Base-by-base conservation (phyloP, 2,113 vertebrate species). In the Reinhardtius hippoglossoides region DNA sequence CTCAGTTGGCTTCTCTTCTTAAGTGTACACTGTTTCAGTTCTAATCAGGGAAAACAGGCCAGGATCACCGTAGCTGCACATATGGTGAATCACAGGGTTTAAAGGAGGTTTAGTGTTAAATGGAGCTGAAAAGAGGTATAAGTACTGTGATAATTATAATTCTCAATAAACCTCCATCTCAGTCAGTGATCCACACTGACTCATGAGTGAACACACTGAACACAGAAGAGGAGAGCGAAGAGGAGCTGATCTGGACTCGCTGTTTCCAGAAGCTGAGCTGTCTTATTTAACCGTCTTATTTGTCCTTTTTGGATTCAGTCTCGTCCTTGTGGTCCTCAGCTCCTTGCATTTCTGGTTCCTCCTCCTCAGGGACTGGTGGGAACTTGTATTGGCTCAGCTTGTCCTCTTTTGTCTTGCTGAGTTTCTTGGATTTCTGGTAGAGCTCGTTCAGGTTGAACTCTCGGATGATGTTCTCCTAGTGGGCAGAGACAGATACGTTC, bases 401-500 rank as follows among this genome's bases (percentile, higher is more conserved):
- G 59, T 94, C 94, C 35, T 85, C 92, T 84, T 89, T 93, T 58
- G 61, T 81, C 88, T 95, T 97, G 0, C 55, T 69, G 12, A 95
- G 89, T 83, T 98, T 98, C 94, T 96, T 98, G 71, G 95, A 95
- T 62, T 94, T 95, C 71, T 97, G 97, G 87, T 97, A 98, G 3
- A 99, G 90, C 75, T 98, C 97, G 0, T 98, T 99, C 74, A 99
- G 88, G 86, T 94, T 98, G 92, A 98, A 99, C 92, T 99, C 97
- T 10, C 97, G 92, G 83, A 99, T 98, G 80, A 99, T 97, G 1
- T 98, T 99, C 91, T 99, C 97, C 97, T 99, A 78, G 1, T n/a
- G 59, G 24, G 23, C 2, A 66, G 0, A 50, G 16, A 14, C n/a
- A 67, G 18, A 18, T 24, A 12, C 10, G n/a, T 56, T 56, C 21